These are phyloP conservation scores for Gobionotothen gibberifrons DNA, from an alignment of 2,797 vertebrate species.

Conservation along the genomic window DNA sequence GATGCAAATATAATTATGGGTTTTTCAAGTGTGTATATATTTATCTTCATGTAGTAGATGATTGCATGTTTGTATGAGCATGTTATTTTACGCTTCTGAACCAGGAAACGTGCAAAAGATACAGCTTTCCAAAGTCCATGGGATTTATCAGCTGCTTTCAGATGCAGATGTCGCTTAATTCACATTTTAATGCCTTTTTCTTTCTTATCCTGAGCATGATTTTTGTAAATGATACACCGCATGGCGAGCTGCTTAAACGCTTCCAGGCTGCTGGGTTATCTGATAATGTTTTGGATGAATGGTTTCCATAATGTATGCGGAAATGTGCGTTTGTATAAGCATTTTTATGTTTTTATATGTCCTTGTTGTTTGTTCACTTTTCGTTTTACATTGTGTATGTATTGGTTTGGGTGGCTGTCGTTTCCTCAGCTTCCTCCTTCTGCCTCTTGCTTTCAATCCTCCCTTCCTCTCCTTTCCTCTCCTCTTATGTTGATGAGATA, in stretches of 20 bases:
- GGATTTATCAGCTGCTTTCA: slow-evolving; percentile 50
- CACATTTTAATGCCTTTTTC: slow-evolving; percentile 18
- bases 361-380: slow-evolving; percentile 51
- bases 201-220: slow-evolving; percentile 61
- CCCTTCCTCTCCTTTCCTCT: slow-evolving; percentile 64
- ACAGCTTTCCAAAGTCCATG: slow-evolving; percentile 5
- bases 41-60: slow-evolving; percentile 1
- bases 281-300: slow-evolving; percentile 21
- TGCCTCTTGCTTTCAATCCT: slow-evolving; percentile 37
- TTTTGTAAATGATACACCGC: slow-evolving; percentile 38
- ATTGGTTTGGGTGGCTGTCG: slow-evolving; percentile 55
- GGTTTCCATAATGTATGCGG: slow-evolving; percentile 37
- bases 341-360: slow-evolving; percentile 46
- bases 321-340: slow-evolving; percentile 39
- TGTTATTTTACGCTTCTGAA: slow-evolving; percentile 53
- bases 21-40: slow-evolving; percentile 28
- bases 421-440: slow-evolving; percentile 41
- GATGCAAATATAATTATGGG: slow-evolving; percentile 22
- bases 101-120: slow-evolving; percentile 35
- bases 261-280: slow-evolving; percentile 51
- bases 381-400: slow-evolving; percentile 59
- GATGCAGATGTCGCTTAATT: slow-evolving; percentile 46
- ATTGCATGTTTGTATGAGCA: slow-evolving; percentile 66
- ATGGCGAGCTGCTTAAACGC: slow-evolving; percentile 63
- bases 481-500: slow-evolving; percentile 87